Percentiles rank a stretch among this genome's conserved stretches.
Evolutionary conservation across 2,888 invertebrate genomes (phyloP).

Genomic region (Lithosia quadra): DNA sequence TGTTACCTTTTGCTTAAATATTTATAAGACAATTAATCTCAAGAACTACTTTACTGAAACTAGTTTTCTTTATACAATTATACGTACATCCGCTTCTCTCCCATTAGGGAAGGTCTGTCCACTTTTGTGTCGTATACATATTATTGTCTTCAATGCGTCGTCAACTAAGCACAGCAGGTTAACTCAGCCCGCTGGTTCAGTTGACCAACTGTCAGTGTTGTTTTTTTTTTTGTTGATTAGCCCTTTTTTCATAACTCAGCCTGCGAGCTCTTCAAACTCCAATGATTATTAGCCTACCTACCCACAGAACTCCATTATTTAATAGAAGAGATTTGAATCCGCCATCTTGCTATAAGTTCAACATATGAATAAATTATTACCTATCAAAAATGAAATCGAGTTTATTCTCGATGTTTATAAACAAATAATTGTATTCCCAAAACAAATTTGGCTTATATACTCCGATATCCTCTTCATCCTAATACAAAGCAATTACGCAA

Average conservation of each 20-base stretch:
- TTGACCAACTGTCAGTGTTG: no score
- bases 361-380: background rate
- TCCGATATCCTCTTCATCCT: background rate
- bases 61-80: background rate
- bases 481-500: conserved; percentile 12
- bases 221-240: no score
- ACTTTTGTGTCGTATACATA: no score
- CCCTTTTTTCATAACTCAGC: no score
- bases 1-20: conserved; percentile 12
- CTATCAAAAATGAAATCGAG: background rate
- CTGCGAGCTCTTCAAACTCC: no score
- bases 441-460: background rate
- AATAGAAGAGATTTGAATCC: no score
- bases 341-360: background rate
- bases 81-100: background rate
- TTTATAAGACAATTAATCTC: conserved; percentile 5
- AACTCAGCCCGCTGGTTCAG: no score
- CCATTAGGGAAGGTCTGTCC: no score
- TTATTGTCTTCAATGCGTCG: no score
- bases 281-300: no score
- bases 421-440: background rate
- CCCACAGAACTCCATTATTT: no score
- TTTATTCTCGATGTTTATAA: background rate
- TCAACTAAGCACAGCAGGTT: no score
- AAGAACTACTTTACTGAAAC: background rate